Evolutionary conservation across 2,797 vertebrate genomes (phyloP), one percentile per base, ranked within the genome.

Genomic region (Ptychobarbus kaznakovi): DNA sequence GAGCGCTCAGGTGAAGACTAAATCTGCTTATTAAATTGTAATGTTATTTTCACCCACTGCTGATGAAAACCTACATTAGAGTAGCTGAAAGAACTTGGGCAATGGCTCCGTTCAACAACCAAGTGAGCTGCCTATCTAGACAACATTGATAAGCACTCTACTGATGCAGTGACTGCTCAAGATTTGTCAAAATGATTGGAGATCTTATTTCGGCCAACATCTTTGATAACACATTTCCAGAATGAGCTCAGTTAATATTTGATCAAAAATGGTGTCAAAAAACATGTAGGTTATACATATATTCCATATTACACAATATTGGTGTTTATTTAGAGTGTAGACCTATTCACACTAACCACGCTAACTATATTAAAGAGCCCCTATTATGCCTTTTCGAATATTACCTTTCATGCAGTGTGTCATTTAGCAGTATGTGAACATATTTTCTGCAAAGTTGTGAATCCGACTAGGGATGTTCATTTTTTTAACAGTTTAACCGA

Each of bases 1-100:
- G 97, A 76, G 97, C 97, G 0, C 93, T 98, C 61, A 96, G 97
- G 97, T 98, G 92, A 93, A 89, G 46, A 32, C 28, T 58, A 2
- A 25, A 22, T 40, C 22, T 56, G 18, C 20, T 12, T 20, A 10
- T 63, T 42, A 42, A 42, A 11, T 40, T 9, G 15, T 13, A 40
- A 18, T 25, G 25, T 40, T 0, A 7, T 63, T 61, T 82, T 51
- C 69, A 83, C n/a, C 13, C 10, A 22, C 32, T 4, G 32, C 51
- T 73, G 44, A 68, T 22, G n/a, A 32, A 46, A 25, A 74, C 15
- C n/a, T 58, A 12, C 1, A 3, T 63, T 51, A 40, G 13, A 53
- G 46, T 53, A n/a, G 9, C 20, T 53, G 18, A 11, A 13, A 20
- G 13, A 72, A 11, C 16, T 25, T 3, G 13, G 51, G 51, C 6